These are phyloP conservation scores for Brevimyrus niger DNA, from an alignment of 2,113 vertebrate species.

Conservation along the genomic window DNA sequence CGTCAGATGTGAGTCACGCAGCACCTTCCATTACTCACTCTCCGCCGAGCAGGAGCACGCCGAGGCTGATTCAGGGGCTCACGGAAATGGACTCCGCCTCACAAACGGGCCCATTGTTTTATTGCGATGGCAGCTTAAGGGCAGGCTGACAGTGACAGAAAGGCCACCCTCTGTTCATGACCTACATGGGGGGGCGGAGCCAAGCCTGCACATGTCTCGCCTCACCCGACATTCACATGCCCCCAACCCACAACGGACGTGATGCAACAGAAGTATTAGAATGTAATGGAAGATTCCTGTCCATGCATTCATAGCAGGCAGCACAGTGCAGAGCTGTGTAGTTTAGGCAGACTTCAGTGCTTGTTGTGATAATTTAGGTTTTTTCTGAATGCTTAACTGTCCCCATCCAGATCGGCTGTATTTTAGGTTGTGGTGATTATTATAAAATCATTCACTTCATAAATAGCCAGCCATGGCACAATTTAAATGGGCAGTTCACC, in stretches of 20 bases:
- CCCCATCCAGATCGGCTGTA: background rate
- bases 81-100: background rate
- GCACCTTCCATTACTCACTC: slow-evolving; percentile 13
- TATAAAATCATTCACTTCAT: background rate
- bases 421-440: background rate
- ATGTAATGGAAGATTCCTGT: background rate
- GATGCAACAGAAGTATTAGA: background rate
- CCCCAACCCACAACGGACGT: background rate
- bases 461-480: background rate
- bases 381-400: background rate
- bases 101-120: background rate
- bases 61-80: background rate
- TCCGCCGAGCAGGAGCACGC: background rate
- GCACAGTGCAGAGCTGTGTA: background rate
- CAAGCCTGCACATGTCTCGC: background rate
- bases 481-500: background rate
- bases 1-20: slow-evolving; percentile 2
- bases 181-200: background rate
- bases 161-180: slow-evolving; percentile 12
- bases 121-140: background rate
- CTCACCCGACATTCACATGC: background rate
- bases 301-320: background rate
- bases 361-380: background rate
- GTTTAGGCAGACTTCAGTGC: too few relatives aligned
- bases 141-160: slow-evolving; percentile 6